These are phyloP conservation scores for Nymphalis io DNA, from an alignment of 1,140 invertebrate species.

Conservation along the genomic window DNA sequence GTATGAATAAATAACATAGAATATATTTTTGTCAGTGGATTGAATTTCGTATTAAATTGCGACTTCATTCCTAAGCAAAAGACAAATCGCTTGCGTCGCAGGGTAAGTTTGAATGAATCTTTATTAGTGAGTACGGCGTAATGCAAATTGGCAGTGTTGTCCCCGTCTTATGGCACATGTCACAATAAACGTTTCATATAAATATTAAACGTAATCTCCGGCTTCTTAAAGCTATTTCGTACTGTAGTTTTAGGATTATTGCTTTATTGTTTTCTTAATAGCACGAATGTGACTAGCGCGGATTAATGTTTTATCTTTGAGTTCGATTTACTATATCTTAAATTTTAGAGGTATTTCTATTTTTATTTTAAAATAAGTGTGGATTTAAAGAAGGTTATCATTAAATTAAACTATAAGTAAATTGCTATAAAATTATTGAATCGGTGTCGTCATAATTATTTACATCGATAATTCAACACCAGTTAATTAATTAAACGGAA, in stretches of 20 bases:
- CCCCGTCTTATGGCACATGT: constrained; percentile 22
- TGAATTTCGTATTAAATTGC: too few relatives aligned
- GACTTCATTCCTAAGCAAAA: not conserved
- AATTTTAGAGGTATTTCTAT: not conserved
- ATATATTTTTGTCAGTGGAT: too few relatives aligned
- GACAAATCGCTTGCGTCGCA: not conserved
- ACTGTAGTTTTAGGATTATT: constrained; percentile 10
- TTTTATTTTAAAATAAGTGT: too few relatives aligned
- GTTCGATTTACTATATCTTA: not conserved
- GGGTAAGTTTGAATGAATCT: not conserved
- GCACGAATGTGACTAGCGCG: not conserved
- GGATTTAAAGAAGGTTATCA: too few relatives aligned
- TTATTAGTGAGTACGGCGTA: constrained; percentile 16
- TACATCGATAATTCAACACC: not conserved
- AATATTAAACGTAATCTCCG: constrained; percentile 17
- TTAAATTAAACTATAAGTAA: too few relatives aligned
- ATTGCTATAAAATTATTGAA: too few relatives aligned
- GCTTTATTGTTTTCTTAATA: constrained; percentile 17
- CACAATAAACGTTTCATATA: constrained; percentile 28
- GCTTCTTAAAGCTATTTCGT: constrained; percentile 2
- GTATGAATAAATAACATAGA: too few relatives aligned
- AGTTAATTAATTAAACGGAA: not conserved
- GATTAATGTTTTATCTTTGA: constrained; percentile 9
- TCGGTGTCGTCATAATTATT: too few relatives aligned
- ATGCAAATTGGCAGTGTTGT: constrained; percentile 26